Evolutionary conservation across 2,888 invertebrate genomes (phyloP).

Genomic region (Netelia virgata): DNA sequence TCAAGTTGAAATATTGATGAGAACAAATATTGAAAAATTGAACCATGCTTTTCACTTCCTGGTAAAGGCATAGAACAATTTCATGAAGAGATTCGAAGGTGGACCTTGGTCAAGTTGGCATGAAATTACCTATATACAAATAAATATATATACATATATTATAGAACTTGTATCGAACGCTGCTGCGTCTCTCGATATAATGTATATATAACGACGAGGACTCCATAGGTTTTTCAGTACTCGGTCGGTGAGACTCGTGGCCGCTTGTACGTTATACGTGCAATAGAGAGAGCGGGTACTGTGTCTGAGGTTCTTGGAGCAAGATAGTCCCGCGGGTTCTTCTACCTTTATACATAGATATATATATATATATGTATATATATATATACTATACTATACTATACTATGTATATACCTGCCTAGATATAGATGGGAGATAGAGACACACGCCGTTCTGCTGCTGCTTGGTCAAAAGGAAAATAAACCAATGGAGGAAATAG

Average conservation of each 20-base stretch:
- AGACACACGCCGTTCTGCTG: conserved; percentile 70
- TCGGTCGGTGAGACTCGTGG: conserved; percentile 5
- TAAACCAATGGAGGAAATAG: conserved; percentile 74
- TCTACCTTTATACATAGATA: conserved; percentile 37
- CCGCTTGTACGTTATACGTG: conserved; percentile 17
- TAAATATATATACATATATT: not conserved
- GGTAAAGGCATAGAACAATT: too few relatives aligned
- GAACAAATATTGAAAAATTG: too few relatives aligned
- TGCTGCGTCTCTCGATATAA: conserved; percentile 21
- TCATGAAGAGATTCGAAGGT: too few relatives aligned
- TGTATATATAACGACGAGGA: conserved; percentile 19
- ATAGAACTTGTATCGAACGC: not conserved
- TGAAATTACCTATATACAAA: not conserved
- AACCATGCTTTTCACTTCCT: too few relatives aligned
- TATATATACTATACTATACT: not conserved
- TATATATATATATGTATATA: conserved; percentile 8
- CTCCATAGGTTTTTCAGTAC: conserved; percentile 9
- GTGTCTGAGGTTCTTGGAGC: conserved; percentile 24
- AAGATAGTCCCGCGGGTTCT: conserved; percentile 45
- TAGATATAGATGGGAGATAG: conserved; percentile 76
- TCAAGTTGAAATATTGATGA: too few relatives aligned
- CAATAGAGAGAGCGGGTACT: conserved; percentile 30
- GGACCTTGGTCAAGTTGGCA: not conserved
- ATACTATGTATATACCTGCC: conserved; percentile 46
- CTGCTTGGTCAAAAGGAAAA: conserved; percentile 68